These are phyloP conservation scores for Austrofundulus limnaeus DNA, from an alignment of 2,113 vertebrate species.

Conservation along the genomic window DNA sequence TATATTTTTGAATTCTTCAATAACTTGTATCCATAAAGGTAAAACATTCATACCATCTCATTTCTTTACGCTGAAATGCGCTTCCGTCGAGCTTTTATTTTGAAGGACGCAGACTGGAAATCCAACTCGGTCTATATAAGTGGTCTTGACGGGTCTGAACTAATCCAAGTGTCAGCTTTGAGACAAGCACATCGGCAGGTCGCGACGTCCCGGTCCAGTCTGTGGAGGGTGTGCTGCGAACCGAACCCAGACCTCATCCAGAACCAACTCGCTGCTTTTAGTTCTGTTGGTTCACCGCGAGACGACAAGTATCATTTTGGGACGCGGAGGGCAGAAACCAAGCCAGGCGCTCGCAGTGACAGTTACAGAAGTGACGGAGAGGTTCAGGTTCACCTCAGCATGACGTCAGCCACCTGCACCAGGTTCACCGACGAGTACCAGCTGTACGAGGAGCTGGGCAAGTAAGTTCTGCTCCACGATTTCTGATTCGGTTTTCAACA, in stretches of 20 bases:
- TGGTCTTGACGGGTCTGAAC: slow-evolving; percentile 4
- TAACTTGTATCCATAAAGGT: no score
- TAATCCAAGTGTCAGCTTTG: slow-evolving; percentile 37
- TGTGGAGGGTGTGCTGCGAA: slow-evolving; percentile 7
- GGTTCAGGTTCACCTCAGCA: no score
- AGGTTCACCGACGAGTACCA: slow-evolving; percentile 96
- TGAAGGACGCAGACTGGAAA: slow-evolving; percentile 5
- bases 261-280: background rate
- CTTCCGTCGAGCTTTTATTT: slow-evolving; percentile 26
- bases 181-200: slow-evolving; percentile 51
- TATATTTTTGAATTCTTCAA: no score
- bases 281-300: background rate
- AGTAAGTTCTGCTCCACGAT: slow-evolving; percentile 91
- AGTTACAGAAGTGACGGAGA: background rate
- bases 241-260: background rate
- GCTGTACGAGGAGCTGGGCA: slow-evolving; percentile 97
- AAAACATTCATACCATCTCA: no score
- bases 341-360: slow-evolving; percentile 26
- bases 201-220: slow-evolving; percentile 56
- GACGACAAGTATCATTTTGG: slow-evolving; percentile 27
- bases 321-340: background rate
- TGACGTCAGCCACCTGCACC: slow-evolving; percentile 92
- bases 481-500: no score
- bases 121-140: accelerated
- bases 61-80: no score